Evolutionary conservation across 1,140 invertebrate species (phyloP).

Genomic region (Cataglyphis hispanica): DNA sequence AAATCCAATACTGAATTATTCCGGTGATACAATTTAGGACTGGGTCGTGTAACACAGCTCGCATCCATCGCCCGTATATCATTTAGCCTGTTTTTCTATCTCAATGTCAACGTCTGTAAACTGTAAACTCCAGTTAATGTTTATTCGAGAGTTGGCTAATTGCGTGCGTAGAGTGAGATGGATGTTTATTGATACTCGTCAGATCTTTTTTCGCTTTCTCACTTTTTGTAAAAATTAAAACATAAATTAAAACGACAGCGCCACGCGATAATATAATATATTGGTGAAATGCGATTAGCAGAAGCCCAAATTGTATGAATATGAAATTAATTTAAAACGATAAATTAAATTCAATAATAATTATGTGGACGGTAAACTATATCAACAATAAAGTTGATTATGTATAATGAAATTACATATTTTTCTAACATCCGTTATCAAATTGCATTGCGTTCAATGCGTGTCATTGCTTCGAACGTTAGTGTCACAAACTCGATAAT

Average conservation of each 20-base stretch:
- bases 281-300: not conserved
- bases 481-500: conserved; percentile 22
- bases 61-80: conserved; percentile 18
- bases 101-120: conserved; percentile 4
- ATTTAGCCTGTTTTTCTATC: not conserved
- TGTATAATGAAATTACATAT: not conserved
- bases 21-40: not conserved
- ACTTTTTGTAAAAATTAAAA: not conserved
- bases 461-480: not conserved
- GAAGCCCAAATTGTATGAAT: no score
- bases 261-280: no score
- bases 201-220: not conserved
- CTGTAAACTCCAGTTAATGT: conserved; percentile 20
- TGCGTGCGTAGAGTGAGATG: not conserved
- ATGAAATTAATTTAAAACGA: no score
- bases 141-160: not conserved
- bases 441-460: not conserved
- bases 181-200: not conserved
- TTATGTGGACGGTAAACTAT: no score
- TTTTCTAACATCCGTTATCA: not conserved
- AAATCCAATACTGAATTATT: conserved; percentile 57
- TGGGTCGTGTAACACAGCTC: not conserved
- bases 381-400: not conserved
- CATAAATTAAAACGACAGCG: not conserved
- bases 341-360: no score